Percentiles rank a stretch among this genome's conserved stretches.
Conservation (phyloP, 2,113 vertebrate species). For the Progne subis region DNA sequence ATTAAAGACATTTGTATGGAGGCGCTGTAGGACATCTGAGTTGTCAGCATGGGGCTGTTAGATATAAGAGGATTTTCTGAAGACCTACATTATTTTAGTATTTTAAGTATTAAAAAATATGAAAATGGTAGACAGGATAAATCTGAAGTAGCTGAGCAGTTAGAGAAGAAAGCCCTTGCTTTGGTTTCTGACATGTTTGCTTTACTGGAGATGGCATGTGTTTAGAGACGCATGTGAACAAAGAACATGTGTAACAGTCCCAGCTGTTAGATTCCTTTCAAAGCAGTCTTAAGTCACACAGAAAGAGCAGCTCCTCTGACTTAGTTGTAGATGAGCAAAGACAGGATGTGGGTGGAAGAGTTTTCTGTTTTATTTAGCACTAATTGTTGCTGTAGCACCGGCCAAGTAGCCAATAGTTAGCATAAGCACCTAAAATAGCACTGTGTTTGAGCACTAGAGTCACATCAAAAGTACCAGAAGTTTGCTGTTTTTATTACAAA, state of each 20-base stretch:
- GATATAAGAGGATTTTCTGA: neutral
- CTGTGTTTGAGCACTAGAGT: neutral
- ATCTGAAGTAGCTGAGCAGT: neutral
- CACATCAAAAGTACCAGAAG: neutral
- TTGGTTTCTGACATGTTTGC: fast-evolving
- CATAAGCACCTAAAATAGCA: neutral
- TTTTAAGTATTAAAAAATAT: neutral
- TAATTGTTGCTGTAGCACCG: neutral
- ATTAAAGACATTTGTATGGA: neutral
- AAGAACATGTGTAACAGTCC: neutral
- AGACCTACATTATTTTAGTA: neutral
- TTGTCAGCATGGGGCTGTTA: neutral
- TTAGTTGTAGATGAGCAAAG: neutral
- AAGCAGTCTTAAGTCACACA: neutral
- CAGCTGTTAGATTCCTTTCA: neutral
- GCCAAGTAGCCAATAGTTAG: neutral
- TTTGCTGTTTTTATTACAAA: neutral
- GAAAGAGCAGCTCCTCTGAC: neutral
- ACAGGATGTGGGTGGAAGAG: neutral
- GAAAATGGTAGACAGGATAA: neutral
- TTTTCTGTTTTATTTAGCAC: neutral
- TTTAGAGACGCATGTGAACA: neutral
- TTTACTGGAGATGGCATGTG: neutral
- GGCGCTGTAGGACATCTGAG: neutral
- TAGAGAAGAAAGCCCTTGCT: neutral